A percentile compares a stretch with the other conserved stretches of the same genome.
phyloP scores from a whole-genome alignment of 2,888 invertebrate genomes.

The Anodontia alba region DNA sequence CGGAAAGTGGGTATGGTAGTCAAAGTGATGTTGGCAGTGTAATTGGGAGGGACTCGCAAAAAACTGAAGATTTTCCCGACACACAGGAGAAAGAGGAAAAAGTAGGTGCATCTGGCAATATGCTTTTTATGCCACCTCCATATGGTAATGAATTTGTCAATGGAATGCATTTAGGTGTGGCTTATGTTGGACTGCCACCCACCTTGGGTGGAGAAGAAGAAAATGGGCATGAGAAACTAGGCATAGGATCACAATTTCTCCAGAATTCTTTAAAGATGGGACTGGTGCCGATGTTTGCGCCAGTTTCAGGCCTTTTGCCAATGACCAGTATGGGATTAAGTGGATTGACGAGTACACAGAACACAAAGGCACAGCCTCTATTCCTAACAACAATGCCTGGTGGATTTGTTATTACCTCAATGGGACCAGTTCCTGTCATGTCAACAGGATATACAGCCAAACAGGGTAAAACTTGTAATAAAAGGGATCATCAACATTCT shows the following conservation, averaged over 20 bases:
- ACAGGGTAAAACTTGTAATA: not conserved
- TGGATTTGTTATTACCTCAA: slow-evolving; percentile 54
- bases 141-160: slow-evolving; percentile 25
- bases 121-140: slow-evolving; percentile 48
- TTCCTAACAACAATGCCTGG: slow-evolving; percentile 60
- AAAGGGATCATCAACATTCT: not conserved
- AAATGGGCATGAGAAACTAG: not conserved
- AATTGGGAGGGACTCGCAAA: not conserved
- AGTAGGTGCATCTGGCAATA: slow-evolving; percentile 20
- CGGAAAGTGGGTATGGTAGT: slow-evolving; percentile 70
- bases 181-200: slow-evolving; percentile 63
- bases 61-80: slow-evolving; percentile 16
- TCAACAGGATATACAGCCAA: not conserved
- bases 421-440: slow-evolving; percentile 42
- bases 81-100: slow-evolving; percentile 29
- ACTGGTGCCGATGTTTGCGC: slow-evolving; percentile 68
- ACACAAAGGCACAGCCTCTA: slow-evolving; percentile 45
- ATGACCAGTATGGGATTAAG: slow-evolving; percentile 34
- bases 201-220: slow-evolving; percentile 16
- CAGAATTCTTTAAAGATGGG: slow-evolving; percentile 59
- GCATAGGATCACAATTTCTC: not conserved
- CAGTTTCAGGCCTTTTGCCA: slow-evolving; percentile 45
- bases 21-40: slow-evolving; percentile 25
- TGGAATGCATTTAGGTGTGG: slow-evolving; percentile 57
- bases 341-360: slow-evolving; percentile 9